Conservation (phyloP, 2,113 vertebrate genomes). For the Actenoides hombroni region DNA sequence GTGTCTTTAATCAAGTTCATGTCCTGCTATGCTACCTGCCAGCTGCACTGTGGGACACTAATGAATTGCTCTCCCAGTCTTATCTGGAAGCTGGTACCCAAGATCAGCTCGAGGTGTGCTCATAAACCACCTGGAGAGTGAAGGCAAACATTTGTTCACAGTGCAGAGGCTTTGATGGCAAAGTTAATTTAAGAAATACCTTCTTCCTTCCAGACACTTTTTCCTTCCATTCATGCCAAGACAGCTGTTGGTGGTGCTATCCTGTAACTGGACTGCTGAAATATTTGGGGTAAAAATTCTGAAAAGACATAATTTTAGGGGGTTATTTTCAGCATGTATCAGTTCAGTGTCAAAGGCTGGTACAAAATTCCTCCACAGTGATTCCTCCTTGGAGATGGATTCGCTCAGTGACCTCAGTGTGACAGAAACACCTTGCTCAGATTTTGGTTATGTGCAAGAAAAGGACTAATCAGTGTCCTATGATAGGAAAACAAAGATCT, state of each 20-base stretch:
- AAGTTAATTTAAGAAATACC: not conserved
- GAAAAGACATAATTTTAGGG: not conserved
- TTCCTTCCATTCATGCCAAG: not conserved
- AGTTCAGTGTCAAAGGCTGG: not conserved
- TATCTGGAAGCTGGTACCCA: not conserved
- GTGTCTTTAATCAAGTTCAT: not conserved
- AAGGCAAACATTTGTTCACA: fast-evolving
- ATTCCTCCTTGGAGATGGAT: not conserved
- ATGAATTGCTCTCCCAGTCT: not conserved
- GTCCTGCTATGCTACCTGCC: not conserved
- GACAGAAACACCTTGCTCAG: not conserved
- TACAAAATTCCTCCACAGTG: not conserved
- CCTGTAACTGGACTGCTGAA: fast-evolving
- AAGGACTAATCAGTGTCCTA: not conserved
- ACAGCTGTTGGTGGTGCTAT: not conserved
- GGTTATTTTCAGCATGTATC: not conserved
- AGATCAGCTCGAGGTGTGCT: not conserved
- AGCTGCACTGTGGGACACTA: not conserved
- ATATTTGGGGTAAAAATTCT: not conserved
- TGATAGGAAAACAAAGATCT: not conserved
- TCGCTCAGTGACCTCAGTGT: not conserved
- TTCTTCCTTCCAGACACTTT: not conserved
- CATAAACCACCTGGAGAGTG: not conserved
- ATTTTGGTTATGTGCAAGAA: not conserved
- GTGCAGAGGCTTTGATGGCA: not conserved